Percentiles rank a stretch among this genome's conserved stretches.
Conservation (phyloP, 2,113 vertebrate species). For the Orycteropus afer region DNA sequence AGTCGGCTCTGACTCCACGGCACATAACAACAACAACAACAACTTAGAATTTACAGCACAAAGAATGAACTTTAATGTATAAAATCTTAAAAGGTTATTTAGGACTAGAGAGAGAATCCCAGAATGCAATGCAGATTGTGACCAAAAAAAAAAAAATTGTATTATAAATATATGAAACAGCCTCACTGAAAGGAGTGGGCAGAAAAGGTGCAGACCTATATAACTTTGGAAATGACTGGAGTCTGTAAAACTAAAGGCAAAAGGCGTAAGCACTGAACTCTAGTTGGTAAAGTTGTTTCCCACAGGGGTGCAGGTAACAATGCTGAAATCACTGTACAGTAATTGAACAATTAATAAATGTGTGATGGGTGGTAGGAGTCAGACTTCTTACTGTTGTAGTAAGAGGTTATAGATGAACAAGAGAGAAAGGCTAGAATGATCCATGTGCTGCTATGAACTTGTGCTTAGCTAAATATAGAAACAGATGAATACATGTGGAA, state of each 20-base stretch:
- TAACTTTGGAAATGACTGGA: not conserved
- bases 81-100: not conserved
- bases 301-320: not conserved
- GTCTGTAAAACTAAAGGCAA: not conserved
- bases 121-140: not conserved
- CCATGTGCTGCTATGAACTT: not conserved
- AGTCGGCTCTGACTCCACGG: too few species aligned
- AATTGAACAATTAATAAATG: slow-evolving; percentile 4
- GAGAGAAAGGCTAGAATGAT: too few species aligned
- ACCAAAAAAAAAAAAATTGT: not conserved
- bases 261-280: not conserved
- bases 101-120: not conserved
- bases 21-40: too few species aligned
- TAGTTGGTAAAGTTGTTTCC: slow-evolving; percentile 1
- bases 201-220: slow-evolving; percentile 16
- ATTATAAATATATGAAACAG: not conserved
- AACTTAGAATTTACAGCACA: too few species aligned
- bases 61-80: too few species aligned
- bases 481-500: not conserved
- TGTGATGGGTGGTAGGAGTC: not conserved
- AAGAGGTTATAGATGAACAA: not conserved
- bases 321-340: not conserved
- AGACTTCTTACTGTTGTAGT: not conserved
- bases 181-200: not conserved
- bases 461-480: not conserved